Base-by-base conservation (phyloP, 2,888 invertebrate species). In the Lithodes maja region DNA sequence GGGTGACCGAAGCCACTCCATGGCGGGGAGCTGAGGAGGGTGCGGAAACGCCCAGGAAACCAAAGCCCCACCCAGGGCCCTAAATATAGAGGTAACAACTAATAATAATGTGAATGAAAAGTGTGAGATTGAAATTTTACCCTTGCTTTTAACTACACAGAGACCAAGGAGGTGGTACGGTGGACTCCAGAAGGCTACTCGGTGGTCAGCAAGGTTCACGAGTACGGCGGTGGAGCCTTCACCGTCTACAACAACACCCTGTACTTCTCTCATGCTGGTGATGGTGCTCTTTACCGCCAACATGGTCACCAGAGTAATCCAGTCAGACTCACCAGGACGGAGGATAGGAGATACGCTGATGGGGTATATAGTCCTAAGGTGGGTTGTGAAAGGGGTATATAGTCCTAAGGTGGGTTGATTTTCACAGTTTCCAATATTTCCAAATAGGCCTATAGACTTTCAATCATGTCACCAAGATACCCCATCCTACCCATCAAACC, bases 161-260 rank as follows among this genome's bases (percentile, higher is more conserved):
- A 87, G 12, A 91, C 55, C 3, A 7, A 83, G 2, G 82, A 86
- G 53, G 81, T 86, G 1, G 71, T 87, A 9, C 91, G 87, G 2
- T 91, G 91, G 91, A 91, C 91, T 49, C 15, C 52, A 52, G 7
- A 54, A 0, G 61, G 53, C 1, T 75, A 54, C 15, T 87, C 89
- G 55, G 89, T 91, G 3, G 7, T 86, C 7, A 90, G 33, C 15
- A 79, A 71, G 33, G 89, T 91, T 2, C 81, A 89, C 74, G 87
- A 85, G 55, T 84, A 87, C 68, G 89, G 85, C 2, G 91, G 89
- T 5, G 89, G 91, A 15, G 33, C 87, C 3, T 91, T 91, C 71
- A 84, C 84, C n/a, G 84, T 85, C 61, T 85, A 90, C 85, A 90
- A 90, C 82, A 52, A 84, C 80, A 87, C 87, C 1, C 84, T 90